Evolutionary conservation across 2,113 vertebrate species (phyloP).

Genomic region (Monopterus albus): DNA sequence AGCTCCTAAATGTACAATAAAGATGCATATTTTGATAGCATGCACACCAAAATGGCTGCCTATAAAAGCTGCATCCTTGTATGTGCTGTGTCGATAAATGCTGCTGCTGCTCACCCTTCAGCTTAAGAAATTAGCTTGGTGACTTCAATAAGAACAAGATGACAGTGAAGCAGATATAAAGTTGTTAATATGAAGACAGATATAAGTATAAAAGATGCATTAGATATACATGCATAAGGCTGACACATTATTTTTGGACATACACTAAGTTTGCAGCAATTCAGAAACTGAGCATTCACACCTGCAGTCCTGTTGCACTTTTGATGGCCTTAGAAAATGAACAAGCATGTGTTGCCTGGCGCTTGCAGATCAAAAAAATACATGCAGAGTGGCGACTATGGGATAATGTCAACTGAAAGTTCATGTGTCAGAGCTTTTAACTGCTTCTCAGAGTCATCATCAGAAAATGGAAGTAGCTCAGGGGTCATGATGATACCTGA

Average conservation of each 20-base stretch:
- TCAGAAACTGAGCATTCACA: too few species aligned
- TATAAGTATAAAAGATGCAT: not conserved
- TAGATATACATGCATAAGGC: not conserved
- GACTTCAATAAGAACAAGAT: not conserved
- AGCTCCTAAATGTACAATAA: too few species aligned
- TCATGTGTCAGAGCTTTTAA: not conserved
- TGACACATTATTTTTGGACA: too few species aligned
- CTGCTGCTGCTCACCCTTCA: not conserved
- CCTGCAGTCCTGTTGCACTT: conserved; percentile 11
- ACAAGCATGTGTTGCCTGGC: not conserved
- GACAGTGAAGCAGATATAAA: too few species aligned
- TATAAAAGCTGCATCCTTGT: not conserved
- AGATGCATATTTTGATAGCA: too few species aligned
- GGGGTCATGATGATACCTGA: not conserved
- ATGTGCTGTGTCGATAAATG: not conserved
- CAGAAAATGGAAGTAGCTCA: not conserved
- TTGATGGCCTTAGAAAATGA: conserved; percentile 4
- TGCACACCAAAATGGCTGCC: too few species aligned
- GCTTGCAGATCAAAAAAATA: not conserved
- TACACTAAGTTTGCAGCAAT: too few species aligned
- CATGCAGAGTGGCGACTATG: not conserved
- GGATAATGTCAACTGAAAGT: not conserved
- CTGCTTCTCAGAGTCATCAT: not conserved
- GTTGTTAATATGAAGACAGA: too few species aligned
- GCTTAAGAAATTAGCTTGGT: not conserved